Percentiles rank a stretch among this genome's conserved stretches.
Conservation (phyloP, 2,888 invertebrate genomes). For the Scrobipalpa atriplicella region DNA sequence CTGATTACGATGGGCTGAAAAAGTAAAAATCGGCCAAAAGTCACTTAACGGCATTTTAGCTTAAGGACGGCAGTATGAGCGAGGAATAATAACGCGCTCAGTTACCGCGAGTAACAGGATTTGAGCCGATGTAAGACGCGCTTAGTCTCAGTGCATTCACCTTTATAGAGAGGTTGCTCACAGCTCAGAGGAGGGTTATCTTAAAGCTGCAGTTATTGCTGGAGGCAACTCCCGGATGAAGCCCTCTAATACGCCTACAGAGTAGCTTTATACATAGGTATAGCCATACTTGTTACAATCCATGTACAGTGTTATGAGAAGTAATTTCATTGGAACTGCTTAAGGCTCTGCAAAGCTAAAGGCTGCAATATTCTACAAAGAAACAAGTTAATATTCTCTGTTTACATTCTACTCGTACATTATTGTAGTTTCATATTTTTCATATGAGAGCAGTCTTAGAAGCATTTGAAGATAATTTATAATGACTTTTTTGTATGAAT, state of each 20-base stretch:
- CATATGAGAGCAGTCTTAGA: neutral
- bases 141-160: constrained; percentile 11
- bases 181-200: constrained; percentile 13
- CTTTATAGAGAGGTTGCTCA: neutral
- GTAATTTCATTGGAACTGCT: neutral
- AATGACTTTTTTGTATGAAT: neutral
- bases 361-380: neutral
- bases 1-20: too few relatives aligned
- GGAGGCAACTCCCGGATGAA: neutral
- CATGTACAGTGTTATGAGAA: neutral
- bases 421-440: neutral
- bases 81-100: constrained; percentile 4
- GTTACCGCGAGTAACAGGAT: neutral
- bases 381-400: neutral
- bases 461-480: neutral
- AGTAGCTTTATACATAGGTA: neutral
- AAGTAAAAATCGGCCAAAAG: too few relatives aligned
- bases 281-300: neutral
- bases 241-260: neutral
- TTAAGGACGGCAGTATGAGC: too few relatives aligned
- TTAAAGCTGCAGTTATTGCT: constrained; percentile 16
- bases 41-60: too few relatives aligned
- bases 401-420: neutral
- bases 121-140: neutral
- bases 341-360: neutral